phyloP scores from a whole-genome alignment of 2,888 invertebrate genomes.

The Ennomos quercinarius region DNA sequence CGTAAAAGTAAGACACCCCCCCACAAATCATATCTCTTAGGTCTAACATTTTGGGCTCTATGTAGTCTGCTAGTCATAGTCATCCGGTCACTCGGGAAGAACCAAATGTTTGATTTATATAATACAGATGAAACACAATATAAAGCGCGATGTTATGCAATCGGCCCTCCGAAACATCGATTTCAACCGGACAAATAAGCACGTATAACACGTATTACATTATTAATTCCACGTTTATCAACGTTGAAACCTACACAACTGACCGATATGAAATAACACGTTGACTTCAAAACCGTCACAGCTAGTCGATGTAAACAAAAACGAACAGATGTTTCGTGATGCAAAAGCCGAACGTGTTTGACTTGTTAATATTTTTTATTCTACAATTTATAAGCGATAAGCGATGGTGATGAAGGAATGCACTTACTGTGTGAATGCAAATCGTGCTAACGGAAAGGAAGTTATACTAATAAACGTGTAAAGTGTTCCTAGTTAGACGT shows the following conservation, averaged over 20 bases:
- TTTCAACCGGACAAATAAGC: no score
- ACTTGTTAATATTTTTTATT: constrained; percentile 18
- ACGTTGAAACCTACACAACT: neutral
- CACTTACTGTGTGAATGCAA: constrained; percentile 13
- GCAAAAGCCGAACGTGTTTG: constrained; percentile 39
- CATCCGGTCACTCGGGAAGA: no score
- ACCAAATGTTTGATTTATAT: no score
- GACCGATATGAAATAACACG: constrained; percentile 8
- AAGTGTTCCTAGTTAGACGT: neutral
- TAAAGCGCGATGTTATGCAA: no score
- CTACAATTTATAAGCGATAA: constrained; percentile 14
- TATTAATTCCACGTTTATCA: no score
- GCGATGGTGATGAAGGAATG: constrained; percentile 13
- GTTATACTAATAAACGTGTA: constrained; percentile 7
- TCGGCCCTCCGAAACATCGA: no score
- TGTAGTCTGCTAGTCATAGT: no score
- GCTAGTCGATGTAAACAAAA: constrained; percentile 28
- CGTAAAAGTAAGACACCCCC: no score
- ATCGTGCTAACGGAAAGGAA: constrained; percentile 11
- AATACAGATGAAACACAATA: no score
- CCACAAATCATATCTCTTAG: no score
- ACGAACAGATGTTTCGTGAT: constrained; percentile 44
- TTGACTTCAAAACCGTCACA: constrained; percentile 9
- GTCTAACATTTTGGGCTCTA: no score
- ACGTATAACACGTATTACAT: no score